Conservation (phyloP, 2,797 vertebrate genomes). For the Pangasius mekongensis region DNA sequence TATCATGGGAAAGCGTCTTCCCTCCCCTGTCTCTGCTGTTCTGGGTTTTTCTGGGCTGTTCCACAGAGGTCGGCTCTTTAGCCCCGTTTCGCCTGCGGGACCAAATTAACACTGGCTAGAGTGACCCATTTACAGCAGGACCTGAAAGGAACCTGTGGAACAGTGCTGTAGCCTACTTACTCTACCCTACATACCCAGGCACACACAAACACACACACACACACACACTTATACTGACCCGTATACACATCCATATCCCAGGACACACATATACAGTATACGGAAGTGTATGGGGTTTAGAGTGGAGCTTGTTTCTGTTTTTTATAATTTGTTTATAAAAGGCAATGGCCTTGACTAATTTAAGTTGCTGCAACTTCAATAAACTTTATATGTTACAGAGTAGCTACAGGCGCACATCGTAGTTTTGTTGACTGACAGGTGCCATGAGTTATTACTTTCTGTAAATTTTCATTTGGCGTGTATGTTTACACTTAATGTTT, state of each 20-base stretch:
- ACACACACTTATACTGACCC: background rate
- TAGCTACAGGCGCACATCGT: background rate
- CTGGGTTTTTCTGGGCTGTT: conserved; percentile 39
- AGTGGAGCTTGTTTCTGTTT: background rate
- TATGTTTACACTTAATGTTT: background rate
- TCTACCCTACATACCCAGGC: conserved; percentile 71
- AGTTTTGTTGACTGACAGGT: background rate
- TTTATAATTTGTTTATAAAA: background rate
- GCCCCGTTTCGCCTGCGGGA: conserved; percentile 48
- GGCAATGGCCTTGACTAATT: background rate
- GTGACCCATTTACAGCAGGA: conserved; percentile 59
- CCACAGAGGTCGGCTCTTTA: conserved; percentile 32
- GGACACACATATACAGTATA: background rate
- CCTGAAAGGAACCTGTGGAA: conserved; percentile 50
- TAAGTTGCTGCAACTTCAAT: background rate
- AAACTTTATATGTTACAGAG: background rate
- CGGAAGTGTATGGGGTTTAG: background rate
- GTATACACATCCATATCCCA: background rate
- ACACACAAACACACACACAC: conserved; percentile 6
- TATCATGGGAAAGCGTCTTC: conserved; percentile 31
- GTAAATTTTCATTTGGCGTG: background rate
- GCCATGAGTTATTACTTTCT: background rate
- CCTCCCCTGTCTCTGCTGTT: conserved; percentile 26
- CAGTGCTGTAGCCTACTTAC: conserved; percentile 76
- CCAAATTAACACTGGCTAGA: conserved; percentile 57